Conservation (phyloP, 2,797 vertebrate genomes). For the Craterocephalus amniculus region DNA sequence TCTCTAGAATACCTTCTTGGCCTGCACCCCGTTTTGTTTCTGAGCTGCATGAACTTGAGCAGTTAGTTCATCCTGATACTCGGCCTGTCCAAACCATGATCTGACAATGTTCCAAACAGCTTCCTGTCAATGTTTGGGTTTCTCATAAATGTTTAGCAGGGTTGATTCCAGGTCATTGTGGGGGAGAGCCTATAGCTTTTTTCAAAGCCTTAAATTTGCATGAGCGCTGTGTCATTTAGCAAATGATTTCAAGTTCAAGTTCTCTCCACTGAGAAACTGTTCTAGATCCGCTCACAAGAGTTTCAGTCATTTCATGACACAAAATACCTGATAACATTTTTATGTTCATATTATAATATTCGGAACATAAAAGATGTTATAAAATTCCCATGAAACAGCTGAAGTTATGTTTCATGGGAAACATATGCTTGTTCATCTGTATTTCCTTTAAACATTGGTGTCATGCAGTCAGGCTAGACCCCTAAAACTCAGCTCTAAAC, state of each 20-base stretch:
- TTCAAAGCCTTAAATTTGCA: background rate
- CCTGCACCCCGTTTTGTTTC: background rate
- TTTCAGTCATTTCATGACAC: too few relatives aligned
- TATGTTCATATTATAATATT: too few relatives aligned
- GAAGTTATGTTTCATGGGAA: too few relatives aligned
- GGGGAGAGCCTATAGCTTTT: background rate
- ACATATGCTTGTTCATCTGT: too few relatives aligned
- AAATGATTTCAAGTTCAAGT: background rate
- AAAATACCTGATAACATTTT: too few relatives aligned
- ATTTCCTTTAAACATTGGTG: too few relatives aligned
- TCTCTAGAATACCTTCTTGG: background rate
- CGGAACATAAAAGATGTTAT: too few relatives aligned
- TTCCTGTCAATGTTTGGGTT: background rate
- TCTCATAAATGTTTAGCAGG: background rate
- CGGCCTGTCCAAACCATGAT: background rate
- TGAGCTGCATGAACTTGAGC: background rate
- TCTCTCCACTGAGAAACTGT: background rate
- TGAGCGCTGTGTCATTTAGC: background rate
- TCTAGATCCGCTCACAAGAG: too few relatives aligned
- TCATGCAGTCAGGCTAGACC: too few relatives aligned
- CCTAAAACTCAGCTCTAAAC: too few relatives aligned
- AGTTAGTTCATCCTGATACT: background rate
- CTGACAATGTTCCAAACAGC: background rate
- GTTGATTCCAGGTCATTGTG: background rate
- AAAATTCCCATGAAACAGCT: too few relatives aligned